Conservation (phyloP, 2,113 vertebrate genomes). For the Leptocoma aspasia region DNA sequence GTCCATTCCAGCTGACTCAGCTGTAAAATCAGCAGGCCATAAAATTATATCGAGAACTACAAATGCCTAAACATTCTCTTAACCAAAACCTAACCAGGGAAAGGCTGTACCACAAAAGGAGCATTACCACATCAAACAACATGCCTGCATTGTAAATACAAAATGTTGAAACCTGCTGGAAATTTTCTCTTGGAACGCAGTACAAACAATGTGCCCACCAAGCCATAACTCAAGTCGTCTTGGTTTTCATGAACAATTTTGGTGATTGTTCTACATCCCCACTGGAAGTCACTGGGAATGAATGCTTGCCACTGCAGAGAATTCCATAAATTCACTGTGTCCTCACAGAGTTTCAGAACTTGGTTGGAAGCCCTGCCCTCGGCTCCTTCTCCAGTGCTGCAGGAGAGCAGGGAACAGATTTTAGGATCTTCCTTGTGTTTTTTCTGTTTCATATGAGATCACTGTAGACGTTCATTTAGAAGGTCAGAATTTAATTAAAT, state of each 20-base stretch:
- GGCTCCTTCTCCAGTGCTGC: background rate
- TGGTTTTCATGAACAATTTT: background rate
- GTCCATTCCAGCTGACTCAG: background rate
- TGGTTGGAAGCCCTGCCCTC: background rate
- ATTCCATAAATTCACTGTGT: background rate
- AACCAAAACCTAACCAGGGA: background rate
- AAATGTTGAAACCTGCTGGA: background rate
- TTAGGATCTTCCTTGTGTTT: background rate
- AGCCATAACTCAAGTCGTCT: background rate
- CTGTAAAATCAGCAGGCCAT: background rate
- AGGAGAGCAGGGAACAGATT: background rate
- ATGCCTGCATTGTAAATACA: background rate
- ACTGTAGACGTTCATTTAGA: background rate
- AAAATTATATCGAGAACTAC: background rate
- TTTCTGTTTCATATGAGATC: background rate
- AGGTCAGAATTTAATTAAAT: background rate
- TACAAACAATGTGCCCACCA: background rate
- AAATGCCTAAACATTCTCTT: background rate
- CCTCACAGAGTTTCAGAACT: background rate
- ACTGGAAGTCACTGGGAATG: background rate
- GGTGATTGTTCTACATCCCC: background rate
- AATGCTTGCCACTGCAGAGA: background rate
- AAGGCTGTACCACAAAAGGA: background rate
- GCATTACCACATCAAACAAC: background rate
- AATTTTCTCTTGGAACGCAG: background rate